Base-by-base conservation (phyloP, 2,113 vertebrate species). In the Cololabis saira region DNA sequence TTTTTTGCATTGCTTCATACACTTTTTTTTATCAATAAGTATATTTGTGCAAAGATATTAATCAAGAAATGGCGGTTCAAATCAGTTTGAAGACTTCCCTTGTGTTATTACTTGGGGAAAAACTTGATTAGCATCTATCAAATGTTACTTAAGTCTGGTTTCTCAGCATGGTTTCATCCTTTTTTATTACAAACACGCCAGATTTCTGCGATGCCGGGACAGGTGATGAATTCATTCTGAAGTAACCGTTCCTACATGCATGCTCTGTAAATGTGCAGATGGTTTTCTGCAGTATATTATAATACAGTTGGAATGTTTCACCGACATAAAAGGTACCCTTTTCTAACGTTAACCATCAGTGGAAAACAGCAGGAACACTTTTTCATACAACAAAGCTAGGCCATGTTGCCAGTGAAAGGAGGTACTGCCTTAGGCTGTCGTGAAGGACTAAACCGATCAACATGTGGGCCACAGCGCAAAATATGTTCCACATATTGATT, bases 1-100 rank as follows among this genome's bases (percentile, higher is more conserved):
- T 37, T 37, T 37, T 62, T 56, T 56, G 18, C 30, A 45, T 30
- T 13, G 67, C 53, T 64, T 56, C 21, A 58, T 65, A 40, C 44
- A 19, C 47, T 53, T 12, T 45, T 54, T 43, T 58, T 27, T 27
- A 27, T 27, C 22, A 54, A 52, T 60, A 49, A 24, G 27, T 51
- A 33, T 5, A 59, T 27, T 43, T 52, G 4, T 47, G 30, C 27
- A 78, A 63, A 63, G 21, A 74, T 44, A 40, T 45, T 50, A 14
- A 52, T 50, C 63, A 41, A 12, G 7, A 22, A 27, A 55, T 22
- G 1, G 2, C 8, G 16, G 22, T 14, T 57, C 44, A 37, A 27
- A 41, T 12, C 0, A 11, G 3, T 22, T 48, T 60, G 62, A 5
- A 7, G 49, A 24, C 41, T 70, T 47, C 33, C 1, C 3, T 45